Conservation (phyloP, 1,140 invertebrate genomes). For the Tetragonula clypearis region DNA sequence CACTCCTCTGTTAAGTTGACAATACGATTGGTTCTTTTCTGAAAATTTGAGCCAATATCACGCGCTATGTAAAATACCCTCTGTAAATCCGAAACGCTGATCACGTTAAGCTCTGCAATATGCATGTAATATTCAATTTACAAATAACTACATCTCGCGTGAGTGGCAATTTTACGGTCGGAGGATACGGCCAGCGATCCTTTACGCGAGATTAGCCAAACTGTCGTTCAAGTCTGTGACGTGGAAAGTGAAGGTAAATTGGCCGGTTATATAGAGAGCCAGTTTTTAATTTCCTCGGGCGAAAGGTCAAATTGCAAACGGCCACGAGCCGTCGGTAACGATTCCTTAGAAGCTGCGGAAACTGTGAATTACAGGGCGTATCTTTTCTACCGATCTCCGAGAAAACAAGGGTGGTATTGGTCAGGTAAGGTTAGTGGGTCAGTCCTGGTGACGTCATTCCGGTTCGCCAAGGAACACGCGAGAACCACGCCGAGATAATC, state of each 20-base stretch:
- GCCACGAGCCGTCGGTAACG: background rate
- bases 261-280: too few relatives aligned
- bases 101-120: background rate
- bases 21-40: too few relatives aligned
- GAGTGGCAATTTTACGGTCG: conserved; percentile 4
- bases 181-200: background rate
- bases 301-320: conserved; percentile 29
- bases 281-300: background rate
- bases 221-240: background rate
- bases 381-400: conserved; percentile 58
- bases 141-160: too few relatives aligned
- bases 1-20: too few relatives aligned
- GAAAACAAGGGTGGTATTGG: conserved; percentile 56
- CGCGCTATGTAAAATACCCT: background rate
- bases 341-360: conserved; percentile 35
- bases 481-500: conserved; percentile 69
- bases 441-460: conserved; percentile 71
- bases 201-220: background rate
- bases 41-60: too few relatives aligned
- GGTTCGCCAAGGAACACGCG: conserved; percentile 73
- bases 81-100: background rate
- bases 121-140: background rate
- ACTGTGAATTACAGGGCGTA: conserved; percentile 48
- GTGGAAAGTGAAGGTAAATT: background rate
- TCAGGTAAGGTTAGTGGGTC: conserved; percentile 80